Evolutionary conservation across 2,113 vertebrate genomes (phyloP).

Genomic region (Tetrao urogallus): DNA sequence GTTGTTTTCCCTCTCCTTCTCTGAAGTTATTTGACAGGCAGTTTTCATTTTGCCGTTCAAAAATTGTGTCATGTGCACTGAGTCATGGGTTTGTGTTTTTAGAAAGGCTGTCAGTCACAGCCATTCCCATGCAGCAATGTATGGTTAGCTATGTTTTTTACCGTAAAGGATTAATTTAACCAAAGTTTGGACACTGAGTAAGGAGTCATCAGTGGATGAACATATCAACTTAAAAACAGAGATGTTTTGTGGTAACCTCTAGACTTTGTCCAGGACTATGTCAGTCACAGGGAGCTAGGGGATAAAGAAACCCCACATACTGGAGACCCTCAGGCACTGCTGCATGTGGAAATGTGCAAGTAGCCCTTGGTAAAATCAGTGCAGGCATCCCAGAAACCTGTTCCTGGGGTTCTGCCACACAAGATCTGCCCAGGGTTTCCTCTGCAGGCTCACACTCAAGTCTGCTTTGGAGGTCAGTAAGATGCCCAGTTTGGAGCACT

Average conservation of each 20-base stretch:
- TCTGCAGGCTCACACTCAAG: not conserved
- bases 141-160: slow-evolving; percentile 29
- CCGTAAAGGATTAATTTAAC: slow-evolving; percentile 48
- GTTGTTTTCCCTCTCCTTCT: slow-evolving; percentile 2
- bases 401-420: not conserved
- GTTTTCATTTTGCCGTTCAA: slow-evolving; percentile 15
- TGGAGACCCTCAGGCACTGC: not conserved
- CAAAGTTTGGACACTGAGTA: slow-evolving; percentile 6
- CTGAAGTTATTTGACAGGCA: not conserved
- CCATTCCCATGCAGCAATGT: slow-evolving; percentile 1
- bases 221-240: not conserved
- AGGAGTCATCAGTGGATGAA: not conserved
- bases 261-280: not conserved
- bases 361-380: not conserved
- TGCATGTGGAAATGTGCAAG: accelerated
- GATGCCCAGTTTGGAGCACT: not conserved
- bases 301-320: accelerated
- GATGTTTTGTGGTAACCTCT: not conserved
- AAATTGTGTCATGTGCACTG: slow-evolving; percentile 6
- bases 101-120: slow-evolving; percentile 46
- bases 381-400: not conserved
- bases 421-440: not conserved
- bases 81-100: slow-evolving; percentile 44
- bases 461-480: not conserved
- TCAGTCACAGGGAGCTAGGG: not conserved